Conservation (phyloP, 2,888 invertebrate genomes). For the Conops quadrifasciatus region DNA sequence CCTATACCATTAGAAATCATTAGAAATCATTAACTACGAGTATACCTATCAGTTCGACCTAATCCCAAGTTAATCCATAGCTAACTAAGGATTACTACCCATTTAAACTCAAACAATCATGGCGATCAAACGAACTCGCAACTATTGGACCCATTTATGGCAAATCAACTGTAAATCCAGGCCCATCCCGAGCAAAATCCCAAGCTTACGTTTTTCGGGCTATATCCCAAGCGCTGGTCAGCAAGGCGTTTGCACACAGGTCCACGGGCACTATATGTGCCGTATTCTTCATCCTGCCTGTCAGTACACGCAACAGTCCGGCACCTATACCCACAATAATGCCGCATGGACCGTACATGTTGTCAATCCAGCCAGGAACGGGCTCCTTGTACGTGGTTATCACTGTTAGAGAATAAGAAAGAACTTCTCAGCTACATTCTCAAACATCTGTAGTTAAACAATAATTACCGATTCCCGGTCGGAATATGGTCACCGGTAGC, state of each 20-base stretch:
- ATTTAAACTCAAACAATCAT: no score
- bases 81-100: no score
- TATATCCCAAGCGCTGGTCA: conserved; percentile 67
- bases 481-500: conserved; percentile 73
- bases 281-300: conserved; percentile 60
- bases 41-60: no score
- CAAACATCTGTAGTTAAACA: neutral
- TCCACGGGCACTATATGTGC: conserved; percentile 67
- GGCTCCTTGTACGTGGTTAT: conserved; percentile 68
- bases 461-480: conserved; percentile 73
- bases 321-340: conserved; percentile 69
- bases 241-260: conserved; percentile 66
- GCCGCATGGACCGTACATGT: conserved; percentile 72
- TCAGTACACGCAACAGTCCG: conserved; percentile 70
- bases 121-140: no score
- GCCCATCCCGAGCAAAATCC: no score
- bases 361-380: conserved; percentile 76
- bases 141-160: no score
- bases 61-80: no score
- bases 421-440: neutral
- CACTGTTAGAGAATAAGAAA: conserved; percentile 55
- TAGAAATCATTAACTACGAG: no score
- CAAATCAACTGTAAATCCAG: no score
- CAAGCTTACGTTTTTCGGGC: conserved; percentile 61
- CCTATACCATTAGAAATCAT: no score